These are phyloP conservation scores for Melieria picta DNA, from an alignment of 2,888 invertebrate species.

Conservation along the genomic window DNA sequence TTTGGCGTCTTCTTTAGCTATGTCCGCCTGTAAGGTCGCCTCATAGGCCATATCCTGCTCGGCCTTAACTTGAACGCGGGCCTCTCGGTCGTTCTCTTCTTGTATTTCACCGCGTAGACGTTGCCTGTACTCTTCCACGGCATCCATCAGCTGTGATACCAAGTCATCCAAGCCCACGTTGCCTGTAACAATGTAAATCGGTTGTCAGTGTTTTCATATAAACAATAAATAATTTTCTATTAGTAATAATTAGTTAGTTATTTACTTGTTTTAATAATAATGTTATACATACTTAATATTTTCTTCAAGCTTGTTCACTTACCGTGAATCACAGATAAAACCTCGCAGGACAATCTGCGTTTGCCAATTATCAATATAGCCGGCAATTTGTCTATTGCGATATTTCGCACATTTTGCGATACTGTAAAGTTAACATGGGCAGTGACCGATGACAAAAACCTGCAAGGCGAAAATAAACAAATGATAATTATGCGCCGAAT, in stretches of 20 bases:
- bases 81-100: constrained; percentile 89
- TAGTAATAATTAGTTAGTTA: background rate
- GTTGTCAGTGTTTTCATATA: constrained; percentile 5
- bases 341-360: constrained; percentile 87
- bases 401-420: constrained; percentile 83
- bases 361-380: constrained; percentile 90
- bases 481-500: background rate
- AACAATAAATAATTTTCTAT: constrained; percentile 19
- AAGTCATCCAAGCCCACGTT: constrained; percentile 91
- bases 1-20: constrained; percentile 89
- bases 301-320: constrained; percentile 39
- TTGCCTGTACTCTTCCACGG: constrained; percentile 84
- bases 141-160: constrained; percentile 85
- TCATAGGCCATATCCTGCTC: constrained; percentile 96
- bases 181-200: constrained; percentile 48
- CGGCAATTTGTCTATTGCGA: constrained; percentile 87
- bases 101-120: constrained; percentile 80
- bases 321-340: constrained; percentile 91
- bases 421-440: constrained; percentile 84
- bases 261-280: background rate
- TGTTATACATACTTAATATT: background rate
- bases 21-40: constrained; percentile 79
- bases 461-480: constrained; percentile 54
- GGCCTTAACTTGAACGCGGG: constrained; percentile 86
- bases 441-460: constrained; percentile 80